Evolutionary conservation across 2,888 invertebrate genomes (phyloP).

Genomic region (Apoda limacodes): DNA sequence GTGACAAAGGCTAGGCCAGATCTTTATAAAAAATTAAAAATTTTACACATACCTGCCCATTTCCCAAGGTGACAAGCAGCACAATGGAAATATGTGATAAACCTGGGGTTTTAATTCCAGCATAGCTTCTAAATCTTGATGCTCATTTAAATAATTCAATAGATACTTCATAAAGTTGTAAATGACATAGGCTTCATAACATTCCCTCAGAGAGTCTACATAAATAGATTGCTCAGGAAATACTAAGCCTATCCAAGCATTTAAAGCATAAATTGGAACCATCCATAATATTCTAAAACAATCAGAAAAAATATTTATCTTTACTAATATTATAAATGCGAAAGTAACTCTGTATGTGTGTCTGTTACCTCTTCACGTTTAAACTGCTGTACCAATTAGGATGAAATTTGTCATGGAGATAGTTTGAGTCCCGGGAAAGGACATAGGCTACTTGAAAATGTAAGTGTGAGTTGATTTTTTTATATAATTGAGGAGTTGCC

Average conservation of each 20-base stretch:
- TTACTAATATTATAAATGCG: too few relatives aligned
- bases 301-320: constrained; percentile 11
- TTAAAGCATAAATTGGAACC: constrained; percentile 96
- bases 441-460: too few relatives aligned
- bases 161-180: constrained; percentile 98
- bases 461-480: too few relatives aligned
- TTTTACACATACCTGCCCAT: constrained; percentile 90
- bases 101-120: constrained; percentile 87
- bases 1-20: too few relatives aligned
- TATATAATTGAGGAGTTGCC: too few relatives aligned
- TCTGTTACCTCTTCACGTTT: too few relatives aligned
- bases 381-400: too few relatives aligned
- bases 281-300: constrained; percentile 90
- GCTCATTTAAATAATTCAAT: constrained; percentile 88
- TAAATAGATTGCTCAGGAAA: constrained; percentile 92
- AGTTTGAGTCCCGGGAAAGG: too few relatives aligned
- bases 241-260: constrained; percentile 92
- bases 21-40: too few relatives aligned
- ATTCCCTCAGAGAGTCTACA: constrained; percentile 92
- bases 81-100: constrained; percentile 90
- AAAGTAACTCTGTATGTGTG: too few relatives aligned
- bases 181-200: constrained; percentile 98
- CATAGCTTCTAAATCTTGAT: constrained; percentile 85
- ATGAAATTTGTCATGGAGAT: too few relatives aligned
- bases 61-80: constrained; percentile 91